phyloP scores from a whole-genome alignment of 92 coral and sea anemone species.

The Bergia puertoricense region DNA sequence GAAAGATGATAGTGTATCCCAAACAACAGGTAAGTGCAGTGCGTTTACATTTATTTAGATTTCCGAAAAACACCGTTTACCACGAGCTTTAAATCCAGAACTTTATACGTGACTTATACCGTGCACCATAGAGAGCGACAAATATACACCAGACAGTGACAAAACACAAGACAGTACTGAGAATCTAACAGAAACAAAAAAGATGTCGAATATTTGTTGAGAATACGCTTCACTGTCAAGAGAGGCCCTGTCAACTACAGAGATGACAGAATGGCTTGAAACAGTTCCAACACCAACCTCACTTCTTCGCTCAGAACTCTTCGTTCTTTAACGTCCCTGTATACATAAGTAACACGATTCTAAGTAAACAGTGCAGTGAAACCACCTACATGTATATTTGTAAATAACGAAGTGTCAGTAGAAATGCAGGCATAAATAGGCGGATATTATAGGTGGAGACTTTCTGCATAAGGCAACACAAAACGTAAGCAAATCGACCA shows the following conservation, averaged over 20 bases:
- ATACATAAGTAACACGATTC: slow-evolving; percentile 33
- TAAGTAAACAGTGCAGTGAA: slow-evolving; percentile 12
- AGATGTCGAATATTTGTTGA: background rate
- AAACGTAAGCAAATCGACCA: background rate
- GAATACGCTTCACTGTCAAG: background rate
- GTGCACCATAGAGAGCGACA: too few species aligned
- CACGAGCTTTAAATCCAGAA: background rate
- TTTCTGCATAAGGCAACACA: background rate
- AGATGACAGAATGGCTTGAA: slow-evolving; percentile 12
- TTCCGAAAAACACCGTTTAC: too few species aligned
- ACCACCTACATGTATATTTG: background rate
- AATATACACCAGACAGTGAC: too few species aligned
- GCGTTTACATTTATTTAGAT: background rate
- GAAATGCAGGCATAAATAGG: background rate
- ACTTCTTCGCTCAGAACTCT: slow-evolving; percentile 83
- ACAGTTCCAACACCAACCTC: slow-evolving; percentile 60
- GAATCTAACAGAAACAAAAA: background rate
- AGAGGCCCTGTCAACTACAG: background rate
- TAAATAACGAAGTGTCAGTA: background rate
- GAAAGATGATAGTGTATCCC: too few species aligned
- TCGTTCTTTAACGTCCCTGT: slow-evolving; percentile 86
- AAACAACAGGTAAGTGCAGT: background rate
- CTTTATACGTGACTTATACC: background rate
- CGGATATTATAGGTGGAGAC: background rate
- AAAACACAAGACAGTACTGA: background rate